These are phyloP conservation scores for Crocallis elinguaria DNA, from an alignment of 2,888 invertebrate species.

Conservation along the genomic window DNA sequence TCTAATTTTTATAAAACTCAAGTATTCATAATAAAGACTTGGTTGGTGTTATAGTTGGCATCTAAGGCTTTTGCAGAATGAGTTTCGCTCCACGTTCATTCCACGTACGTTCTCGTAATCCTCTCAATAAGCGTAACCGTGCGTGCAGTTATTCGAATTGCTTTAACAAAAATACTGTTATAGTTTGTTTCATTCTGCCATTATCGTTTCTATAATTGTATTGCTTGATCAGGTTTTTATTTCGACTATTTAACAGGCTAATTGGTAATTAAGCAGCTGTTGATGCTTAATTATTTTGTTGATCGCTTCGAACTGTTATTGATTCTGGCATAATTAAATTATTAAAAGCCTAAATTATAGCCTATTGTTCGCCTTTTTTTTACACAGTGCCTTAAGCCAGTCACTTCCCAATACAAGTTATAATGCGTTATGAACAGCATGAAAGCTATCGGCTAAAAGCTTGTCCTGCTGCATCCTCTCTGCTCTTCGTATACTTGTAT, in stretches of 20 bases:
- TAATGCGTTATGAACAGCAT: too few species aligned
- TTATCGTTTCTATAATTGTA: constrained; percentile 52
- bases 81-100: constrained; percentile 40
- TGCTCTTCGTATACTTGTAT: too few species aligned
- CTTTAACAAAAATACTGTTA: constrained; percentile 66
- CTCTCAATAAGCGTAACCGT: constrained; percentile 73
- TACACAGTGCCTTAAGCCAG: too few species aligned
- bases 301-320: not conserved
- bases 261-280: constrained; percentile 18
- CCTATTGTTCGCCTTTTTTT: too few species aligned
- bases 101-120: constrained; percentile 69
- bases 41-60: not conserved
- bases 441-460: too few species aligned
- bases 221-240: constrained; percentile 43
- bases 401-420: too few species aligned
- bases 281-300: constrained; percentile 5
- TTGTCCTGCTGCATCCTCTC: too few species aligned
- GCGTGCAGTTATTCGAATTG: constrained; percentile 72
- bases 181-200: constrained; percentile 54
- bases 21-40: not conserved
- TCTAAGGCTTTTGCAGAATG: constrained; percentile 9
- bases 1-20: not conserved
- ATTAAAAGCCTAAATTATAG: too few species aligned
- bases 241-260: constrained; percentile 29
- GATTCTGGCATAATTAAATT: not conserved